Evolutionary conservation across 1,140 invertebrate species (phyloP).

Genomic region (Drosophila asahinai): DNA sequence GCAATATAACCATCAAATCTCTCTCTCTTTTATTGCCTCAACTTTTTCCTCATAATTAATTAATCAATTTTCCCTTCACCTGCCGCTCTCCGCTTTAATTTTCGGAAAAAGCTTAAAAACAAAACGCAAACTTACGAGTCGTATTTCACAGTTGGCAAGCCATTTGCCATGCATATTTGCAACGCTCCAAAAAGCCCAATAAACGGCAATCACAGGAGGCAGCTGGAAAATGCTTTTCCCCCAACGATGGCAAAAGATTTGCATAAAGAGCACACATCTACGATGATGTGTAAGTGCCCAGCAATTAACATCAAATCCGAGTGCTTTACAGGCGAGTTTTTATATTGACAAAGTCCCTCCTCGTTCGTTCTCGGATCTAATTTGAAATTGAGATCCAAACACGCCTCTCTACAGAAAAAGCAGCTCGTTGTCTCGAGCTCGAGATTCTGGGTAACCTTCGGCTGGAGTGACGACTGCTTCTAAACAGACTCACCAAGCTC

Average conservation of each 20-base stretch:
- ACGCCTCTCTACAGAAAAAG: slow-evolving; percentile 49
- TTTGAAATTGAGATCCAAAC: slow-evolving; percentile 54
- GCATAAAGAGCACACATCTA: slow-evolving; percentile 26
- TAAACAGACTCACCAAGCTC: slow-evolving; percentile 50
- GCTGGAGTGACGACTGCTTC: slow-evolving; percentile 60
- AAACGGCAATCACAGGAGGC: slow-evolving; percentile 73
- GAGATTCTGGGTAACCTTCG: slow-evolving; percentile 71
- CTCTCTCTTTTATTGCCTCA: neutral
- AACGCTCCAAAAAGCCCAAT: slow-evolving; percentile 80
- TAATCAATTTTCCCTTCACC: slow-evolving; percentile 35
- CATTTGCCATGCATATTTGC: slow-evolving; percentile 75
- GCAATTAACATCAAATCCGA: slow-evolving; percentile 65
- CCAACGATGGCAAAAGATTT: slow-evolving; percentile 38
- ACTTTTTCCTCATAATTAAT: slow-evolving; percentile 16
- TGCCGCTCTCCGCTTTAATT: neutral
- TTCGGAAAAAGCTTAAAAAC: slow-evolving; percentile 26
- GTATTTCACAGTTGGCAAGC: slow-evolving; percentile 46
- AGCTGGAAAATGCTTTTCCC: slow-evolving; percentile 61
- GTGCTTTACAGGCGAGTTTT: slow-evolving; percentile 25
- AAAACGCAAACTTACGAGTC: slow-evolving; percentile 43
- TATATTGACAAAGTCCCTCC: slow-evolving; percentile 46
- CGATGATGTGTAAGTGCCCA: slow-evolving; percentile 33
- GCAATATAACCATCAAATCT: neutral
- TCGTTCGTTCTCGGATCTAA: slow-evolving; percentile 17
- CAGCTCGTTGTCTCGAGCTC: slow-evolving; percentile 26